Base-by-base conservation (phyloP, 2,888 invertebrate genomes). In the Philopedon plagiatum region DNA sequence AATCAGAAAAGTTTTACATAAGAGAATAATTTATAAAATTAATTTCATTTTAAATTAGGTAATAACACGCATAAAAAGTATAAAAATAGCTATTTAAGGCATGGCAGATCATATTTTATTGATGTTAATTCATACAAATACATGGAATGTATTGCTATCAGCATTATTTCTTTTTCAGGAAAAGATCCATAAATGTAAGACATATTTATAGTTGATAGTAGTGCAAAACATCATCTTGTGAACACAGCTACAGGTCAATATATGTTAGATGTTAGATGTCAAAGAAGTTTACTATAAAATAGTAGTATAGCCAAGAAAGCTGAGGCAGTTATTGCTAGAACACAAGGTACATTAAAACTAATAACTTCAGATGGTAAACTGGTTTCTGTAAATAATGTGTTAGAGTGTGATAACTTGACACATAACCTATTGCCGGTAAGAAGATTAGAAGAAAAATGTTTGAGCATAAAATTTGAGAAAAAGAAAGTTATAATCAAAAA, bases 191-290 rank as follows among this genome's bases (percentile, higher is more conserved):
- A n/a, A n/a, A n/a, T n/a, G n/a, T n/a, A n/a, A n/a, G n/a, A n/a
- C n/a, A n/a, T n/a, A 9, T 77, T 77, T 71, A 61, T 78, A 21
- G 44, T 77, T 13, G 78, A 78, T 49, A 76, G 76, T 73, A 77
- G 79, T 49, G 76, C 76, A 11, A 77, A 76, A 46, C 74, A 77
- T 63, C 78, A 77, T 64, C 60, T 78, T 8, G 67, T 77, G 15
- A 75, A 56, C 13, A 64, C 51, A 56, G 44, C 70, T 39, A 46
- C 66, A 29, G 69, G 51, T 41, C 26, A 71, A 34, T 76, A 66
- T 69, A 64, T 76, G 39, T 44, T 61, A 49, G 56, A 71, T 65
- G 23, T 19, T 26, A 49, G 56, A 71, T 65, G 23, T 19, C 21
- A 67, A 75, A 44, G 26, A 69, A 13, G 44, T 77, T 19, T 49